Conservation (phyloP, 2,888 invertebrate species). For the Gnatocerus cornutus region DNA sequence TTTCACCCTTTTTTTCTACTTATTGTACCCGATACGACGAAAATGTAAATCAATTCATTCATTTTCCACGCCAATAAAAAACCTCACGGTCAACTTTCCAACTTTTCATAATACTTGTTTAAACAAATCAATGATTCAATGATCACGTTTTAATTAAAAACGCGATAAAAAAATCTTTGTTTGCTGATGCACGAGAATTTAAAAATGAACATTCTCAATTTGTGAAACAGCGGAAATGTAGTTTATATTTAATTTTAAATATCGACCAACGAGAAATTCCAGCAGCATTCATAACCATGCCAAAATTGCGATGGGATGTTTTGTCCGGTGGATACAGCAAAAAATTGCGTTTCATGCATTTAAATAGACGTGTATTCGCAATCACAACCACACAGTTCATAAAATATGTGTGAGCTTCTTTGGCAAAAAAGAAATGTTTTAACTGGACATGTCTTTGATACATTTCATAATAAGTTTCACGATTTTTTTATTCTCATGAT, state of each 20-base stretch:
- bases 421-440: too few relatives aligned
- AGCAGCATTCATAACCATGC: slow-evolving; percentile 25
- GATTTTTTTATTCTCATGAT: too few relatives aligned
- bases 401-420: too few relatives aligned
- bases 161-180: background rate
- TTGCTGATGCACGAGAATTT: background rate
- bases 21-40: slow-evolving; percentile 7
- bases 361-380: slow-evolving; percentile 1
- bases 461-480: too few relatives aligned
- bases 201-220: background rate
- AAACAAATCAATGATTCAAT: background rate
- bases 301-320: slow-evolving; percentile 12
- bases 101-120: slow-evolving; percentile 3
- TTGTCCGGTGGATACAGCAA: background rate
- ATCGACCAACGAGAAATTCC: slow-evolving; percentile 18
- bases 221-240: slow-evolving; percentile 7
- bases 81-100: slow-evolving; percentile 29
- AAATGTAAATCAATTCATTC: slow-evolving; percentile 26
- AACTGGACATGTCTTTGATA: too few relatives aligned
- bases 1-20: slow-evolving; percentile 29
- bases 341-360: background rate
- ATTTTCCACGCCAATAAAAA: slow-evolving; percentile 24
- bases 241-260: slow-evolving; percentile 23
- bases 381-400: background rate
- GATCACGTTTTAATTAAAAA: background rate